Percentiles rank a stretch among this genome's conserved stretches.
These are phyloP conservation scores for Setipinna tenuifilis DNA, from an alignment of 2,797 vertebrate genomes.

Conservation along the genomic window DNA sequence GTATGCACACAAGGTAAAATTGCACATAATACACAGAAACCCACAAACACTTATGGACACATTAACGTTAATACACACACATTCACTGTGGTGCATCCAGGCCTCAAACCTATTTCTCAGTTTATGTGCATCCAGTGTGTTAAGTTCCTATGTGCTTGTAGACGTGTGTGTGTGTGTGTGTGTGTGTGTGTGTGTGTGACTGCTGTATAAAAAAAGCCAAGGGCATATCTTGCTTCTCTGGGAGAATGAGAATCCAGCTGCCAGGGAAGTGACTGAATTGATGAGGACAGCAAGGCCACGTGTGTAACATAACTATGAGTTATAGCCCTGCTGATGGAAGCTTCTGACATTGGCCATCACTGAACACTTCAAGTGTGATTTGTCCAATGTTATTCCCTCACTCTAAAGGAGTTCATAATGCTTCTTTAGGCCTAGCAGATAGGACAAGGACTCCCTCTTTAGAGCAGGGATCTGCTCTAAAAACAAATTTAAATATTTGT, in stretches of 20 bases:
- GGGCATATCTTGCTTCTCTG: neutral
- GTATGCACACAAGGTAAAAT: too few species aligned
- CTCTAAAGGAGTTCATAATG: too few species aligned
- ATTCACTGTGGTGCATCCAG: neutral
- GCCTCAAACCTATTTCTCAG: neutral
- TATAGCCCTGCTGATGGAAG: neutral
- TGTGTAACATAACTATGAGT: neutral
- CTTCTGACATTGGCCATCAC: neutral
- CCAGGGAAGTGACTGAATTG: neutral
- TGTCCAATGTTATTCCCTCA: too few species aligned
- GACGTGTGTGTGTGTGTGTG: neutral
- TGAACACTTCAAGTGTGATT: neutral
- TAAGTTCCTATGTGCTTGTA: too few species aligned
- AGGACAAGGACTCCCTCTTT: too few species aligned
- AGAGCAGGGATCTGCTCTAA: too few species aligned
- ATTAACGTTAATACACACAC: neutral
- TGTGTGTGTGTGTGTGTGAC: neutral
- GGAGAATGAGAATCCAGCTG: neutral
- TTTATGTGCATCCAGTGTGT: too few species aligned
- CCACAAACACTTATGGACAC: too few species aligned
- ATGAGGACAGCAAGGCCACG: neutral
- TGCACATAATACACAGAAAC: too few species aligned
- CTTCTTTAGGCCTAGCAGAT: too few species aligned
- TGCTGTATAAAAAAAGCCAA: neutral
- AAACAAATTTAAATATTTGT: too few species aligned